Conservation (phyloP, 2,113 vertebrate species). For the Albula glossodonta region DNA sequence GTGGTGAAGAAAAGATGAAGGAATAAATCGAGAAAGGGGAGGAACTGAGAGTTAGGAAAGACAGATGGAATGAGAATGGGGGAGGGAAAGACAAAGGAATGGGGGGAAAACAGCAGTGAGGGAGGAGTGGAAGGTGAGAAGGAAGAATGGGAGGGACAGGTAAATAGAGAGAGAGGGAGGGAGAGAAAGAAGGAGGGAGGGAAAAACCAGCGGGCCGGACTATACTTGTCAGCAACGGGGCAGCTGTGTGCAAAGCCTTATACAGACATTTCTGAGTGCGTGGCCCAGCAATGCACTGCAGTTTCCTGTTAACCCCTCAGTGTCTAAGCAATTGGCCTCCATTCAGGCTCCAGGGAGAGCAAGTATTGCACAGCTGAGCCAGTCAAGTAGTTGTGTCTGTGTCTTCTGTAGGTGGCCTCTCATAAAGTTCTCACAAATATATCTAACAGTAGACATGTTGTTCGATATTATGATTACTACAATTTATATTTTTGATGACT, state of each 20-base stretch:
- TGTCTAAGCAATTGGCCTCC: slow-evolving; percentile 31
- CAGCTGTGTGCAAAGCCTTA: slow-evolving; percentile 64
- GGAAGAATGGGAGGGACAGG: background rate
- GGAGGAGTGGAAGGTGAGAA: background rate
- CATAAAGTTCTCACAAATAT: background rate
- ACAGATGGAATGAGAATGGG: slow-evolving; percentile 9
- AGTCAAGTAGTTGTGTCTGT: no score
- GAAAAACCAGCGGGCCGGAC: slow-evolving; percentile 56
- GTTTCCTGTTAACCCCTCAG: slow-evolving; percentile 71
- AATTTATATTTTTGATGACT: background rate
- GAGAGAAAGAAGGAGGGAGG: slow-evolving; percentile 35
- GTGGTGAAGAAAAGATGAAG: background rate
- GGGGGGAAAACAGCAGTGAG: background rate
- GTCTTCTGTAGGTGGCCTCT: background rate
- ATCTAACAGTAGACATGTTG: background rate
- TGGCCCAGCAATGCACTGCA: slow-evolving; percentile 38
- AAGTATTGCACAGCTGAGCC: background rate
- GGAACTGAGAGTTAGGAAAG: background rate
- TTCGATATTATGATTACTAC: background rate
- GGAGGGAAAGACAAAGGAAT: slow-evolving; percentile 6
- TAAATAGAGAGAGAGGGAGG: slow-evolving; percentile 15
- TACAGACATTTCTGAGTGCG: slow-evolving; percentile 68
- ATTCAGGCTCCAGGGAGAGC: background rate
- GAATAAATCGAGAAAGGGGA: background rate
- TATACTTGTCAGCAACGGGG: slow-evolving; percentile 62